phyloP scores from a whole-genome alignment of 2,113 vertebrate genomes.

The Stigmatopora argus region DNA sequence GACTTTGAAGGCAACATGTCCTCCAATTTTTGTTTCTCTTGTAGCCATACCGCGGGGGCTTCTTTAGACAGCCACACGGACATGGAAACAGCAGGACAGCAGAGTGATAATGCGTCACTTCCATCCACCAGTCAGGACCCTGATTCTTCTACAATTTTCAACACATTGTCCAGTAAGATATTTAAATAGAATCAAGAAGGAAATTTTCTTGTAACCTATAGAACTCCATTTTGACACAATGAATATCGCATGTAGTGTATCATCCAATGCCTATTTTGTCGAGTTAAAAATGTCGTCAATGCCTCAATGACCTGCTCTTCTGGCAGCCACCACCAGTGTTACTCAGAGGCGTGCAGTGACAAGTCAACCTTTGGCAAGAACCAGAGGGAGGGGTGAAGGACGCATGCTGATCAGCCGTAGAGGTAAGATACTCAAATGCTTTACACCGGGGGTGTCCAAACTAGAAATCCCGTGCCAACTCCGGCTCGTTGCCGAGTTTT shows the following conservation, averaged over 20 bases:
- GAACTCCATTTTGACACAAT: neutral
- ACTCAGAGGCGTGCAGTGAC: slow-evolving; percentile 65
- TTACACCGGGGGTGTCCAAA: neutral
- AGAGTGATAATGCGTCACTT: slow-evolving; percentile 82
- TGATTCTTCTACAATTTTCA: slow-evolving; percentile 32
- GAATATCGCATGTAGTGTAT: neutral
- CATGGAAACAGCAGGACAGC: slow-evolving; percentile 77
- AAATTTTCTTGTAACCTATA: neutral
- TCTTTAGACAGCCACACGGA: slow-evolving; percentile 85
- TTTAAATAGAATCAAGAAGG: neutral
- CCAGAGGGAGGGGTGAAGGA: slow-evolving; percentile 66
- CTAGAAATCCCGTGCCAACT: too few species aligned
- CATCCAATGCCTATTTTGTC: neutral
- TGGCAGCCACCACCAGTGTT: slow-evolving; percentile 79
- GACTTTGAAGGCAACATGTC: slow-evolving; percentile 5
- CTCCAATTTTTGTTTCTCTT: neutral
- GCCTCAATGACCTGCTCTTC: neutral
- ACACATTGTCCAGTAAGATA: neutral
- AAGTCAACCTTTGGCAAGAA: slow-evolving; percentile 71
- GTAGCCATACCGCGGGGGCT: slow-evolving; percentile 73
- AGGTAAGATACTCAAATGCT: slow-evolving; percentile 41
- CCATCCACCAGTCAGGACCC: slow-evolving; percentile 94
- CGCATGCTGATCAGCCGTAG: slow-evolving; percentile 68
- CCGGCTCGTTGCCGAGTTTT: too few species aligned
- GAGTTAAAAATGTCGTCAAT: neutral